These are phyloP conservation scores for Drosophila gaucha DNA, from an alignment of 2,888 invertebrate species.

Conservation along the genomic window DNA sequence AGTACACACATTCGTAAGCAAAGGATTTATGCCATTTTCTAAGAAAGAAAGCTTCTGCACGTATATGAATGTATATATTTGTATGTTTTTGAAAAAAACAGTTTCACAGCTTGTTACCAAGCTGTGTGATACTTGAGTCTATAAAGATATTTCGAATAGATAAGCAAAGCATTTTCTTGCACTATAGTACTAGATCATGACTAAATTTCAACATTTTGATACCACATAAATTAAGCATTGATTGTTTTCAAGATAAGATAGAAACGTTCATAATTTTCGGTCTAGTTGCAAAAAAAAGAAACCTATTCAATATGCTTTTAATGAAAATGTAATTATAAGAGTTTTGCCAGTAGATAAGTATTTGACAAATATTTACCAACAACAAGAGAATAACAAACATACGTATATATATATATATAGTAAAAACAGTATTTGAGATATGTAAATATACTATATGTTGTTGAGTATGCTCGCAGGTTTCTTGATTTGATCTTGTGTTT, in stretches of 20 bases:
- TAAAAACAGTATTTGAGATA: background rate
- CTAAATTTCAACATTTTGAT: slow-evolving; percentile 11
- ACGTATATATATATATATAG: background rate
- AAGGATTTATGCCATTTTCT: no score
- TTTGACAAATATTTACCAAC: slow-evolving; percentile 17
- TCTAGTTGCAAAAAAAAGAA: slow-evolving; percentile 8
- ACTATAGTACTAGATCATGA: slow-evolving; percentile 5
- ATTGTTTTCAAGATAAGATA: slow-evolving; percentile 32
- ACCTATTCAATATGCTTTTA: background rate
- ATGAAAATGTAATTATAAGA: slow-evolving; percentile 6
- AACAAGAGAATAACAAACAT: background rate
- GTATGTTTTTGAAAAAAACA: background rate
- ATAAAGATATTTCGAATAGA: slow-evolving; percentile 37
- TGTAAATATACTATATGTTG: no score
- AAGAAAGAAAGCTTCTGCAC: background rate
- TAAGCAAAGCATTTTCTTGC: slow-evolving; percentile 13
- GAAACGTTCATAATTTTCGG: slow-evolving; percentile 3
- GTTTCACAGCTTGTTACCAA: slow-evolving; percentile 11
- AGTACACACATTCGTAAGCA: no score
- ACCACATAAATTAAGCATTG: slow-evolving; percentile 35
- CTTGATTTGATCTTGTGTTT: background rate
- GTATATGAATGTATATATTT: no score
- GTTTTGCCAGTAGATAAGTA: slow-evolving; percentile 5
- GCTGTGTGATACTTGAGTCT: slow-evolving; percentile 1
- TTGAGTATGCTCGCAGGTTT: background rate